Evolutionary conservation across 2,113 vertebrate species (phyloP), one percentile per base, ranked within the genome.

Genomic region (Myxocyprinus asiaticus): DNA sequence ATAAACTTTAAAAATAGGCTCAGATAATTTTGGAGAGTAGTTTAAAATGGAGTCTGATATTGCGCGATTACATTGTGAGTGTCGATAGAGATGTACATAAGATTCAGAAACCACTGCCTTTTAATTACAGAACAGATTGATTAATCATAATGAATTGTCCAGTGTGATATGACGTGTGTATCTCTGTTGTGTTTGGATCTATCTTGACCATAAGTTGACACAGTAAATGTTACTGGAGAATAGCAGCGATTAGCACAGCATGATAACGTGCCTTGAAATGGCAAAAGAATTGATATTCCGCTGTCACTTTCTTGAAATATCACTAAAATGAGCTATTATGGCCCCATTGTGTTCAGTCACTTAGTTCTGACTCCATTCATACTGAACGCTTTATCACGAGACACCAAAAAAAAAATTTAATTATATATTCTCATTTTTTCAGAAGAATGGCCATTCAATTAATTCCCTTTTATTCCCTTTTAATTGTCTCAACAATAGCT

Each of bases 371-470:
- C 84, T 88, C 86, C 74, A 75, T 70, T 73, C 70, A 73, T n/a
- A 61, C 7, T n/a, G 15, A 62, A 33, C 58, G 7, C 53, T 74
- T 63, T 51, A 74, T 74, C 71, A 85, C 73, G 81, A 89, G 87
- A 84, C 85, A 88, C 88, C 88, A n/a, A n/a, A n/a, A n/a, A n/a
- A n/a, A n/a, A n/a, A n/a, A 86, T 88, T 88, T 89, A 90, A 88
- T 90, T 89, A 82, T 82, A 88, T 76, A 90, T 90, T 88, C 87
- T 88, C 90, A 85, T 84, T 90, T 82, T 86, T 90, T 81, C 79
- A 85, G 85, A 79, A 44, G 81, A 76, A 80, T 67, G 79, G 81
- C 86, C 79, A 84, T 72, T 5, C 71, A 81, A 76, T 86, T 85
- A 88, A n/a, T 88, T 89, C 86, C 87, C 65, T n/a, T n/a, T n/a